phyloP scores from a whole-genome alignment of 2,797 vertebrate genomes.

The Rhincodon typus region DNA sequence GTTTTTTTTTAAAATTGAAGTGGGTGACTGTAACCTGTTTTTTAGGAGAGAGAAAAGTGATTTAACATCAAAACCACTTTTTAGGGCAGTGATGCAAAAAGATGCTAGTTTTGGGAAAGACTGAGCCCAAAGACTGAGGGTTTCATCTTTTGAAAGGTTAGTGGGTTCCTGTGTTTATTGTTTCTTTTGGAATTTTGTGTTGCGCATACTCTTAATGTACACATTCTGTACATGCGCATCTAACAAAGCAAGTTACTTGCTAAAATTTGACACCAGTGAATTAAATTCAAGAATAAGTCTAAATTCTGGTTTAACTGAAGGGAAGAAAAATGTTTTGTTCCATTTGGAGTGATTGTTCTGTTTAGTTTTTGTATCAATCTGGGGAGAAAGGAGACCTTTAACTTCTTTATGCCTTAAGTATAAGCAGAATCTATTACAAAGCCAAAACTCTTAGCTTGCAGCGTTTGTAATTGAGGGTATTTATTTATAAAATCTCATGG shows the following conservation, averaged over 20 bases:
- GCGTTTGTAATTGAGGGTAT: not conserved
- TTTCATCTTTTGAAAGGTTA: not conserved
- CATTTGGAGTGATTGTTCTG: not conserved
- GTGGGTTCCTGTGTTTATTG: not conserved
- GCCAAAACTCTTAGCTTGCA: not conserved
- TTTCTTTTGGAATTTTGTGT: not conserved
- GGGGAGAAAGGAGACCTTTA: not conserved
- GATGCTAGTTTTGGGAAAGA: not conserved
- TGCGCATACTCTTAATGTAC: not conserved
- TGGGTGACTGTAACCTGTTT: not conserved
- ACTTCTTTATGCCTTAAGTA: not conserved
- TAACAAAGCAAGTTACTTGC: not conserved
- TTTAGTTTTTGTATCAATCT: not conserved
- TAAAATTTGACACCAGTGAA: not conserved
- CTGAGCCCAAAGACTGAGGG: too few species aligned
- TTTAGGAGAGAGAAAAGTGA: not conserved
- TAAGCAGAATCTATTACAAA: not conserved
- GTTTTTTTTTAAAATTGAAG: not conserved
- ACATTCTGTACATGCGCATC: not conserved
- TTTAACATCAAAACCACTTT: not conserved
- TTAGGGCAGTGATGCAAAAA: not conserved
- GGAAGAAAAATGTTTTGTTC: not conserved
- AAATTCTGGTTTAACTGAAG: not conserved
- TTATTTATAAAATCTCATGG: not conserved
- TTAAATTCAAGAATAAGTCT: not conserved